A percentile compares a stretch with the other conserved stretches of the same genome.
Evolutionary conservation across 2,113 vertebrate species (phyloP).

Genomic region (Saguinus midas): DNA sequence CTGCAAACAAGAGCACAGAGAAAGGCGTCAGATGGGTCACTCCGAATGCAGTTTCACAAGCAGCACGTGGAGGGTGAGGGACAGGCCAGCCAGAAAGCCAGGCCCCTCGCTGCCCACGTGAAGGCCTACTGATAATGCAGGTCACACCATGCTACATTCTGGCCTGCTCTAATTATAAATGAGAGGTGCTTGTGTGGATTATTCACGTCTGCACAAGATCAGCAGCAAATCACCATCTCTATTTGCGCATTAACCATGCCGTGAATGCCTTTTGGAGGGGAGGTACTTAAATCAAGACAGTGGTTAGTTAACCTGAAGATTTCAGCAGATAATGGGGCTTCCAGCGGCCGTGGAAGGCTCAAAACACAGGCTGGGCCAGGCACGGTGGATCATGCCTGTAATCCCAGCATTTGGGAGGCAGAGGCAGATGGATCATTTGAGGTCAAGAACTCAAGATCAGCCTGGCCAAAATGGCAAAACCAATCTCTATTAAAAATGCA

Average conservation of each 20-base stretch:
- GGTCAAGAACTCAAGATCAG: too few species aligned
- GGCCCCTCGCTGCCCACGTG: fast-evolving
- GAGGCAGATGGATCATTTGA: too few species aligned
- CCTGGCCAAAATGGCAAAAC: too few species aligned
- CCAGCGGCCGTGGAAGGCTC: fast-evolving
- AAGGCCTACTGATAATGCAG: fast-evolving
- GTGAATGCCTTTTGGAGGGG: fast-evolving
- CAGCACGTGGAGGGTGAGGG: fast-evolving
- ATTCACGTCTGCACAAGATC: too few species aligned
- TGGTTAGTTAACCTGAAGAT: fast-evolving
- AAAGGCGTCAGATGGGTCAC: background rate
- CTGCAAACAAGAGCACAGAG: conserved; percentile 83
- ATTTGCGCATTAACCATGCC: fast-evolving
- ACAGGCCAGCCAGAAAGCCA: fast-evolving
- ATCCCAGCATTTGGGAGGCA: too few species aligned
- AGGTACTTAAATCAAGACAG: background rate
- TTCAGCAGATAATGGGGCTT: background rate
- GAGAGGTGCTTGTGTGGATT: fast-evolving
- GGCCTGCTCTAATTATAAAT: fast-evolving
- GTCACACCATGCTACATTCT: fast-evolving
- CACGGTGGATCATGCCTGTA: too few species aligned
- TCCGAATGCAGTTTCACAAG: fast-evolving
- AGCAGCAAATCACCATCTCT: fast-evolving
- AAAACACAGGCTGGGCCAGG: too few species aligned
- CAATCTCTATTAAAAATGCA: too few species aligned